phyloP scores from a whole-genome alignment of 2,888 invertebrate species.

The Chelonus formosanus region DNA sequence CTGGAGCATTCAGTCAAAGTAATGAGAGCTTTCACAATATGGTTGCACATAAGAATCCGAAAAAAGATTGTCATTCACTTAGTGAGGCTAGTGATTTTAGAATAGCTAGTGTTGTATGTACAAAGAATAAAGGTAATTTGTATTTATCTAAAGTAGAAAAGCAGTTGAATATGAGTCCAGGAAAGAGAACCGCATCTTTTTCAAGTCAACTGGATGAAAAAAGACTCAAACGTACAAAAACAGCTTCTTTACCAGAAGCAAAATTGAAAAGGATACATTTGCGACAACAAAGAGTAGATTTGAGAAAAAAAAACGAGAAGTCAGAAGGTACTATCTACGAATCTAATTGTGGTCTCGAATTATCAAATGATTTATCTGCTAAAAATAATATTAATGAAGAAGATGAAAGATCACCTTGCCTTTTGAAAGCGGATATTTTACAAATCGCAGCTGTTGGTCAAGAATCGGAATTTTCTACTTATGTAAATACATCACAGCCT shows the following conservation, averaged over 20 bases:
- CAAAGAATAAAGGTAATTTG: slow-evolving; percentile 34
- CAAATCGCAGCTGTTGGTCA: slow-evolving; percentile 42
- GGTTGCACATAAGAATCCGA: slow-evolving; percentile 45
- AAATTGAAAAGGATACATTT: too few relatives aligned
- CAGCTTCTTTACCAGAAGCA: too few relatives aligned
- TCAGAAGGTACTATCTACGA: too few relatives aligned
- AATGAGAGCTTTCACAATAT: slow-evolving; percentile 40
- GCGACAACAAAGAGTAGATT: too few relatives aligned
- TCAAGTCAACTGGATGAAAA: too few relatives aligned
- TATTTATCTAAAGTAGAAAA: slow-evolving; percentile 25
- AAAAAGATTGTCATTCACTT: slow-evolving; percentile 35
- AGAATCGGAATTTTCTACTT: slow-evolving; percentile 36
- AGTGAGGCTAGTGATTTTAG: slow-evolving; percentile 31
- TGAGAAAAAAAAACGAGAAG: too few relatives aligned
- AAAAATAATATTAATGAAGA: slow-evolving; percentile 1
- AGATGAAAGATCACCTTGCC: slow-evolving; percentile 7
- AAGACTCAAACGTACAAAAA: too few relatives aligned
- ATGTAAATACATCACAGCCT: slow-evolving; percentile 36
- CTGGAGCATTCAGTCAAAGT: slow-evolving; percentile 4
- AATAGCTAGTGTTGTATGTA: slow-evolving; percentile 32
- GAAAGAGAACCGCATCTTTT: too few relatives aligned
- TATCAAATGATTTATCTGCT: too few relatives aligned
- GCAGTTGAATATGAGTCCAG: slow-evolving; percentile 8
- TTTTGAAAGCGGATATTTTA: slow-evolving; percentile 39
- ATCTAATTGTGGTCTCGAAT: too few relatives aligned